A percentile compares a stretch with the other conserved stretches of the same genome.
These are phyloP conservation scores for Anguilla japonica DNA, from an alignment of 2,113 vertebrate species.

Conservation along the genomic window DNA sequence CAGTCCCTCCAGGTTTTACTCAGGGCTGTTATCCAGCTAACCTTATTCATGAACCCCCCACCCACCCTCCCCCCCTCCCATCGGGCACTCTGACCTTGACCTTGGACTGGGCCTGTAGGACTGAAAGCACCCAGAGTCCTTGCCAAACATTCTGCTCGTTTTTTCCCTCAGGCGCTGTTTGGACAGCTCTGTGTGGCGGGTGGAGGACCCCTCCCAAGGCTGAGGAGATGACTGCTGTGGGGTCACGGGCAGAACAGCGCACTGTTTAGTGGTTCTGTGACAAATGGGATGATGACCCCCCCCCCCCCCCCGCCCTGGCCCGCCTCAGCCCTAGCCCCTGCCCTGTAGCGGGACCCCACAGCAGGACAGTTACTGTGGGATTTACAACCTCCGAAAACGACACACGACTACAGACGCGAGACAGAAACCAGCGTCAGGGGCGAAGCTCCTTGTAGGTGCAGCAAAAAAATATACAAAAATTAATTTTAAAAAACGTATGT, in stretches of 20 bases:
- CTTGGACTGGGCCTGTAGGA: background rate
- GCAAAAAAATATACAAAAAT: background rate
- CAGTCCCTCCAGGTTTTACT: too few relatives aligned
- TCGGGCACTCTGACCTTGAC: background rate
- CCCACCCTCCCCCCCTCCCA: too few relatives aligned
- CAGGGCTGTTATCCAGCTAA: too few relatives aligned
- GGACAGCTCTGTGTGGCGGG: constrained; percentile 2
- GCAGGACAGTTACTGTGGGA: too few relatives aligned
- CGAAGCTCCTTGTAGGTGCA: background rate
- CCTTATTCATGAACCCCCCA: too few relatives aligned
- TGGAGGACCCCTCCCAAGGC: constrained; percentile 1
- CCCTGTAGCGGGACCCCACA: too few relatives aligned
- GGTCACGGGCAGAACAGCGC: background rate
- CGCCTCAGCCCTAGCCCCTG: too few relatives aligned
- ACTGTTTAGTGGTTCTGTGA: background rate
- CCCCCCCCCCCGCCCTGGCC: too few relatives aligned
- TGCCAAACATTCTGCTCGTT: background rate
- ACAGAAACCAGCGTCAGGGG: too few relatives aligned
- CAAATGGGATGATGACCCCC: background rate
- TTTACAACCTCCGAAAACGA: too few relatives aligned
- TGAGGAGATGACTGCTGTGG: background rate
- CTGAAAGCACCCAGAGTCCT: background rate
- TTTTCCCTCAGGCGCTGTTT: background rate
- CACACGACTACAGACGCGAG: too few relatives aligned
- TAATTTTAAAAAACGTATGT: background rate